Percentiles rank a stretch among this genome's conserved stretches.
These are phyloP conservation scores for Macquaria australasica DNA, from an alignment of 2,113 vertebrate genomes.

Conservation along the genomic window DNA sequence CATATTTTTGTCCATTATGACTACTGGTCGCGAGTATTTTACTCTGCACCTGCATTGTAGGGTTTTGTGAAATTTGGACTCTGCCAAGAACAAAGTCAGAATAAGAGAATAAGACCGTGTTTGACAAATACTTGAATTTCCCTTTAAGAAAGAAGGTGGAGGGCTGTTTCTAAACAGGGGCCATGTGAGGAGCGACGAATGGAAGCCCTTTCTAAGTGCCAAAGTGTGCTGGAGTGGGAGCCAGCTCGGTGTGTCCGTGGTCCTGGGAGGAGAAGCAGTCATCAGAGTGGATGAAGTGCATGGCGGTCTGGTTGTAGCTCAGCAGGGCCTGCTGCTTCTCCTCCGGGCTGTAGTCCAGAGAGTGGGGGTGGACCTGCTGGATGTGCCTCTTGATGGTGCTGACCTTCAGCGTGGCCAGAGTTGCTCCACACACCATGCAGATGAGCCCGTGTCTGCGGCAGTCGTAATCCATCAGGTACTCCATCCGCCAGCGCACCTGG, in stretches of 20 bases:
- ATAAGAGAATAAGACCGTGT: not conserved
- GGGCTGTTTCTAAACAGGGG: conserved; percentile 55
- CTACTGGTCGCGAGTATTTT: not conserved
- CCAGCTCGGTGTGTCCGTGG: conserved; percentile 63
- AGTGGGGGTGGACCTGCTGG: conserved; percentile 92
- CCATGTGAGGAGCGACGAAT: conserved; percentile 12
- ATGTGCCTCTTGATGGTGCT: conserved; percentile 92
- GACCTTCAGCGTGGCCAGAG: conserved; percentile 89
- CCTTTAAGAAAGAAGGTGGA: conserved; percentile 10
- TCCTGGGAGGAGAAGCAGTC: conserved; percentile 83
- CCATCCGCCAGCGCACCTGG: conserved; percentile 91
- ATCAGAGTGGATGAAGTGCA: conserved; percentile 81
- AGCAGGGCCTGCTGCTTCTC: conserved; percentile 88
- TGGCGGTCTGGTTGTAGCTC: conserved; percentile 87
- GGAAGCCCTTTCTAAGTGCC: conserved; percentile 66
- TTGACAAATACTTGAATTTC: conserved; percentile 18
- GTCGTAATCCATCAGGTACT: conserved; percentile 95
- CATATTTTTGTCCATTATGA: not conserved
- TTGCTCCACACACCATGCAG: conserved; percentile 90
- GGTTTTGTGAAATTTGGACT: not conserved
- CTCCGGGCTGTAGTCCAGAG: conserved; percentile 86
- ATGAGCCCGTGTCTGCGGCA: conserved; percentile 88
- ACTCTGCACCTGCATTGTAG: not conserved
- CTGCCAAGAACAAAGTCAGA: not conserved
- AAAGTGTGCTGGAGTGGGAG: conserved; percentile 31